Evolutionary conservation across 1,140 invertebrate species (phyloP), one percentile per base, ranked within the genome.

Genomic region (Drosophila simulans): DNA sequence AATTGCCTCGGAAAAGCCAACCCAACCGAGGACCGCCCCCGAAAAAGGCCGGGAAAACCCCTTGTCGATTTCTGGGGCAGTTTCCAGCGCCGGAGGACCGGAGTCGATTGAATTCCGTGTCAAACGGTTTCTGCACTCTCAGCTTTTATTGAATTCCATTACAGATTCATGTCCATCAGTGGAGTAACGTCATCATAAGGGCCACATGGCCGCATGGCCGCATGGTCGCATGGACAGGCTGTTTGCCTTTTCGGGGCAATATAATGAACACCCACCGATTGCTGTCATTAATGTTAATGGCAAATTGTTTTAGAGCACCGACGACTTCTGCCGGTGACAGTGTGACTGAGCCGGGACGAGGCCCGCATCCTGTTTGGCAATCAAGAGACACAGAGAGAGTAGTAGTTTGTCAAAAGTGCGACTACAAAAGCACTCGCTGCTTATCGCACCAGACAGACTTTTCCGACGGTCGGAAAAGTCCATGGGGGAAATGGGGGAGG

Each of bases 141-240:
- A 83, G 83, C 83, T 86, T 88, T 86, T 86, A 86, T 86, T 86
- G 83, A 88, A 86, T 88, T 86, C 84, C 83, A 88, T 83, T 86
- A 88, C 83, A 83, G 83, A 81, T 77, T 85, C 77, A 85, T 85
- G 83, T 79, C 77, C 62, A 51, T 66, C 77, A 65, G 65, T 20
- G 65, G 31, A 58, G 60, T 66, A 78, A 86, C 79, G 82, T 86
- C 83, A 86, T 86, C 83, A 86, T 86, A 86, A 88, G 82, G 64
- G 56, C 57, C 49, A 42, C 25, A 53, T 35, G 39, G 4, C 27
- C 34, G 27, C 27, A 31, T 35, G 39, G 4, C 20, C 34, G 27
- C 27, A 31, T 35, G 39, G 3, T 20, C 34, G 27, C 27, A 2
- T 15, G n/a, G 40, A 17, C 42, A 7, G 11, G n/a, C 46, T 72